These are phyloP conservation scores for Bibio marci DNA, from an alignment of 2,888 invertebrate species.

Conservation along the genomic window DNA sequence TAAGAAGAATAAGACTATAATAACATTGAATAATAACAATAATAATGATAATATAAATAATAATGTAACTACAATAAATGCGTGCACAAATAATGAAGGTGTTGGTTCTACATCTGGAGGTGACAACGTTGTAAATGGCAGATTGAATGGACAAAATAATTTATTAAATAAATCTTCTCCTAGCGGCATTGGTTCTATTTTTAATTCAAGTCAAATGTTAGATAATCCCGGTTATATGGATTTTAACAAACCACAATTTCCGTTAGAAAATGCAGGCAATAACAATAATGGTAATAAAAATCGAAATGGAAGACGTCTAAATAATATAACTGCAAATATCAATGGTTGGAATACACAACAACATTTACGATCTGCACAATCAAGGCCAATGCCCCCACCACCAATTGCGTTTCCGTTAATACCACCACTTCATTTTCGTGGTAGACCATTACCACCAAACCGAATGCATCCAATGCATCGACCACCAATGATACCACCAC, in stretches of 20 bases:
- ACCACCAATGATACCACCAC: conserved; percentile 13
- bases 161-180: too few relatives aligned
- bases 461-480: too few relatives aligned
- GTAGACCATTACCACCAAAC: neutral
- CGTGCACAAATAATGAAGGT: too few relatives aligned
- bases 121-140: too few relatives aligned
- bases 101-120: too few relatives aligned
- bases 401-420: neutral
- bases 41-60: too few relatives aligned
- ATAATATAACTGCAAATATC: neutral
- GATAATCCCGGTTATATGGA: conserved; percentile 29
- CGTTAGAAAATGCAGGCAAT: neutral
- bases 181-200: too few relatives aligned
- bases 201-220: conserved; percentile 26
- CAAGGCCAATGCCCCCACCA: neutral
- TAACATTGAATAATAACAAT: too few relatives aligned
- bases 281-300: neutral
- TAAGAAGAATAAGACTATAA: too few relatives aligned
- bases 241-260: conserved; percentile 19
- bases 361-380: neutral
- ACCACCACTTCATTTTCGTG: too few relatives aligned
- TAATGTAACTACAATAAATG: too few relatives aligned
- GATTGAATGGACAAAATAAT: too few relatives aligned
- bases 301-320: neutral
- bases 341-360: neutral